Conservation (phyloP, 92 coral and sea anemone genomes). For the Phenganax subtilis region DNA sequence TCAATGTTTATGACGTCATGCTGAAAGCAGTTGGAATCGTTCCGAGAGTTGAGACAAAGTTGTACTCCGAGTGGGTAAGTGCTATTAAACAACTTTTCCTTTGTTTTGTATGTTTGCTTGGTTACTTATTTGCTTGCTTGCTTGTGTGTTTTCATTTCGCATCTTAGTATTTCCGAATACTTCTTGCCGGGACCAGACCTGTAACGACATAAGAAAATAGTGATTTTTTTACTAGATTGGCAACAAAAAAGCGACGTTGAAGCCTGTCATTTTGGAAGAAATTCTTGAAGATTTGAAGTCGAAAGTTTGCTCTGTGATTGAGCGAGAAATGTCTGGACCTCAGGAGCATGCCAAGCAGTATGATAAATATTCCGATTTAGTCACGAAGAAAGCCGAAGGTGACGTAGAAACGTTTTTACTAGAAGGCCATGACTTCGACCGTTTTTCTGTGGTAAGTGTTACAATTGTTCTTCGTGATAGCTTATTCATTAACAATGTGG, state of each 20-base stretch:
- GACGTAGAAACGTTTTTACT: conserved; percentile 88
- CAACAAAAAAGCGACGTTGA: conserved; percentile 77
- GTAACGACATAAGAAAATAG: background rate
- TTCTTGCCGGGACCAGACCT: no score
- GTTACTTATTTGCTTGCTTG: background rate
- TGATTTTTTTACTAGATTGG: conserved; percentile 48
- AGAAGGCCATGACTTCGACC: conserved; percentile 92
- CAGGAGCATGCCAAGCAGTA: conserved; percentile 82
- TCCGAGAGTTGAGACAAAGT: conserved; percentile 95
- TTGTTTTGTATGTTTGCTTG: background rate
- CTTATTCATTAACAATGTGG: background rate
- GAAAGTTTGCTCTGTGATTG: conserved; percentile 74
- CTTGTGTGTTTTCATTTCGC: background rate
- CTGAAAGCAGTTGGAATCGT: conserved; percentile 92
- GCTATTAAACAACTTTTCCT: background rate
- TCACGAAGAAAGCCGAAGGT: conserved; percentile 88
- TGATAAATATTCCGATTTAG: conserved; percentile 83
- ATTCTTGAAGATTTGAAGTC: conserved; percentile 85
- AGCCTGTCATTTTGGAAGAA: conserved; percentile 92
- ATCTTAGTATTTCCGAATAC: background rate
- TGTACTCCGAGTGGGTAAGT: conserved; percentile 96
- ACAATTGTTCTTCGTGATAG: background rate
- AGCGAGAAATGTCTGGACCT: conserved; percentile 92
- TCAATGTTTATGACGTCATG: conserved; percentile 97
- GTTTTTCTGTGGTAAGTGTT: conserved; percentile 76